Percentiles rank a stretch among this genome's conserved stretches.
These are phyloP conservation scores for Lathamus discolor DNA, from an alignment of 2,113 vertebrate species.

Conservation along the genomic window DNA sequence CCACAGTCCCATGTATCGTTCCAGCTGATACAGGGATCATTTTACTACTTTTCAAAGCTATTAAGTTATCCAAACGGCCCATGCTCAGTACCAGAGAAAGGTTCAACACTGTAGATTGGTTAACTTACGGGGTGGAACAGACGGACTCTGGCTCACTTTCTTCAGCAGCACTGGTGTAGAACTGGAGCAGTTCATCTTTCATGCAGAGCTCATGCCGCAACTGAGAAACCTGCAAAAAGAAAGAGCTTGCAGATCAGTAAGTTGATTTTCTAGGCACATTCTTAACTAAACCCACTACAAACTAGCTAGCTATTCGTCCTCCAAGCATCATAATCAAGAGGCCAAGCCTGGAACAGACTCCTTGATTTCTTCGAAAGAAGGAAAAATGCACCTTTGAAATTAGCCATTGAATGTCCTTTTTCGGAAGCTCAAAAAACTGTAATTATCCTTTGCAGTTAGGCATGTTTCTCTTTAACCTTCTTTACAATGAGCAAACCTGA, in stretches of 20 bases:
- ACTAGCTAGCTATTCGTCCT: not conserved
- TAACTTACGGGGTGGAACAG: conserved; percentile 90
- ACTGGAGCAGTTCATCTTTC: conserved; percentile 98
- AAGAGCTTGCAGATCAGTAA: not conserved
- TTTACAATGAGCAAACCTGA: not conserved
- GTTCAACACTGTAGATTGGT: rapidly evolving
- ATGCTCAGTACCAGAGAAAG: not conserved
- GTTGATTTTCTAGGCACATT: not conserved
- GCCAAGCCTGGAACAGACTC: not conserved
- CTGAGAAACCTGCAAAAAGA: conserved; percentile 88
- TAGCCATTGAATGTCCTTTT: not conserved
- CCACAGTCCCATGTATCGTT: not conserved
- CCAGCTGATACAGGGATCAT: not conserved
- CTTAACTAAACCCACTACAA: not conserved
- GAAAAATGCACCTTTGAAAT: not conserved
- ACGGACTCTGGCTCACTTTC: conserved; percentile 91
- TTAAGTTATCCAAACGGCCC: not conserved
- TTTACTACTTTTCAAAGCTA: not conserved
- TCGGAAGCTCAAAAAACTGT: not conserved
- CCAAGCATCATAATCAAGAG: not conserved
- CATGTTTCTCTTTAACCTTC: not conserved
- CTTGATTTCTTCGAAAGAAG: not conserved
- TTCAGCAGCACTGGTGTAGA: conserved; percentile 92
- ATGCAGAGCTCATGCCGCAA: conserved; percentile 94
- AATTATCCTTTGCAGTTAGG: not conserved